Evolutionary conservation across 1,140 invertebrate genomes (phyloP), one percentile per base, ranked within the genome.

Genomic region (Orchestia grillus): DNA sequence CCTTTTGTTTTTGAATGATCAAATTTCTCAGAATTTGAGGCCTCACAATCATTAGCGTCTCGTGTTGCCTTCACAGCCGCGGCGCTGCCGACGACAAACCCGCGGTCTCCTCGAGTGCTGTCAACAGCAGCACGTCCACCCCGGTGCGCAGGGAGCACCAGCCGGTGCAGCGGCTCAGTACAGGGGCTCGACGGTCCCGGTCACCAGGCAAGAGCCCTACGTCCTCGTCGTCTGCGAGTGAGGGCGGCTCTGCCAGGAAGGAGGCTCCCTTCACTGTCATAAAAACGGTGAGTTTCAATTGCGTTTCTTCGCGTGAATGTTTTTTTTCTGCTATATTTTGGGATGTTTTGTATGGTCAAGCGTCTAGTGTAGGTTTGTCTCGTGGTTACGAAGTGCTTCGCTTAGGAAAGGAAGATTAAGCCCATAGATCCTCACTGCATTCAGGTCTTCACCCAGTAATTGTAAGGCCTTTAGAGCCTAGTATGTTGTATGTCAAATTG

Each of bases 81-180:
- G 88, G 88, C 11, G 88, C 4, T 41, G 28, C 88, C 28, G 88
- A 42, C 44, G 88, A 42, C 88, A 91, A 91, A 43, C 44, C 88
- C 19, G 28, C 88, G 11, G 88, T 42, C 19, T 91, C 8, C 87
- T 88, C 87, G 4, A 77, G 62, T 91, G 88, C 88, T 36, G 88
- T 36, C 88, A 91, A 42, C 44, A 94, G 92, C 92, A 94, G 92
- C 92, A 40, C 43, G 41, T 45, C 92, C 19, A 91, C 88, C 41
- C 88, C 88, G 6, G 92, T 94, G 11, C 43, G 43, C 3, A 6
- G 92, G 92, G 92, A 94, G 92, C 92, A 94, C 92, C 92, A 44
- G 92, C 92, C 92, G 3, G 43, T 94, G 36, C 92, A 94, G 92
- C 92, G 92, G 44, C 92, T 94, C 41, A 44, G 92, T 15, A 94